These are phyloP conservation scores for Homalodisca vitripennis DNA, from an alignment of 1,140 invertebrate species.

Conservation along the genomic window DNA sequence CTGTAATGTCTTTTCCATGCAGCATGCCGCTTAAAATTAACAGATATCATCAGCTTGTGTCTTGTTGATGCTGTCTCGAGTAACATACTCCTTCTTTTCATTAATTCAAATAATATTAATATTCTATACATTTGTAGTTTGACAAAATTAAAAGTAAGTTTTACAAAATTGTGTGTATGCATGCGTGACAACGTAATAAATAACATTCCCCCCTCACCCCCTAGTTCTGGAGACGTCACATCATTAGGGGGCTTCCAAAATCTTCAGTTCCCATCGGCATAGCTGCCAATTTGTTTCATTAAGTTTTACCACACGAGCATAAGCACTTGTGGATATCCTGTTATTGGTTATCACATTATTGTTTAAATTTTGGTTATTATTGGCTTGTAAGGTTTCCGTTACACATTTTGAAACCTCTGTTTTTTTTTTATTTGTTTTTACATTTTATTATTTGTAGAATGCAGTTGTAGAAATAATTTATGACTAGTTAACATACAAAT, in stretches of 20 bases:
- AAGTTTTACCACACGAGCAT: conserved; percentile 24
- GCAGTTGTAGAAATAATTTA: conserved; percentile 41
- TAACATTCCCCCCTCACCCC: conserved; percentile 44
- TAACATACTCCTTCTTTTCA: conserved; percentile 24
- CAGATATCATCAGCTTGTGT: conserved; percentile 18
- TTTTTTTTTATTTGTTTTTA: conserved; percentile 41
- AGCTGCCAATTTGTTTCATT: conserved; percentile 33
- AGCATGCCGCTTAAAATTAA: conserved; percentile 34
- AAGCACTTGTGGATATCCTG: conserved; percentile 25
- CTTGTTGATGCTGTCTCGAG: conserved; percentile 25
- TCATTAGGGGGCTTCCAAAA: conserved; percentile 48
- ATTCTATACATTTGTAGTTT: conserved; percentile 26
- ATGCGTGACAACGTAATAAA: conserved; percentile 25
- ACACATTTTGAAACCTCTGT: conserved; percentile 38
- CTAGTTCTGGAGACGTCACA: conserved; percentile 53
- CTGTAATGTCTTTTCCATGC: conserved; percentile 33
- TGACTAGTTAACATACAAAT: conserved; percentile 36
- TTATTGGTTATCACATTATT: conserved; percentile 40
- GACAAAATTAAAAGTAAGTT: conserved; percentile 18
- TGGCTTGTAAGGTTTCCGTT: conserved; percentile 39
- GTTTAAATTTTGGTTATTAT: conserved; percentile 43
- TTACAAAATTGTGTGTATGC: conserved; percentile 19
- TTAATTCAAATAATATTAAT: conserved; percentile 13
- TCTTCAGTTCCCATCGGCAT: conserved; percentile 10
- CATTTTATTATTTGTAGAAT: conserved; percentile 41